Conservation (phyloP, 1,140 invertebrate species). For the Chironomus tepperi region DNA sequence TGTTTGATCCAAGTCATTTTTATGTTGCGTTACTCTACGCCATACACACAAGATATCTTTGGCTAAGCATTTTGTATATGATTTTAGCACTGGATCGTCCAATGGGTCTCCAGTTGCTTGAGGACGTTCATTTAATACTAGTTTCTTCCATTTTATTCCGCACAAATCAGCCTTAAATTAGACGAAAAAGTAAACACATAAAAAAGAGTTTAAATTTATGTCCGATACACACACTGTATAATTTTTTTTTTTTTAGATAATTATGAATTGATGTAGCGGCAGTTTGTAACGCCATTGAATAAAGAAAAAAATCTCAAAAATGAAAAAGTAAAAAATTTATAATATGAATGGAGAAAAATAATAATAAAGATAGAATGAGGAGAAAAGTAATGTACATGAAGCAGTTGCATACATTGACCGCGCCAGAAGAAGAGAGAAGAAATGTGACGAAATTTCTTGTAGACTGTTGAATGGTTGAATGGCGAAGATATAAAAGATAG, state of each 20-base stretch:
- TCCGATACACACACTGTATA: background rate
- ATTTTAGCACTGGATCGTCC: slow-evolving; percentile 86
- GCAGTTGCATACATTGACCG: no score
- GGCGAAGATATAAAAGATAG: background rate
- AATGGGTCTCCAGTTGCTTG: slow-evolving; percentile 57
- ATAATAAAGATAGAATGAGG: no score
- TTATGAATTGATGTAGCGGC: background rate
- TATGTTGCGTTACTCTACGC: slow-evolving; percentile 66
- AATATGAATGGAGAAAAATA: no score
- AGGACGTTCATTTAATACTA: slow-evolving; percentile 59
- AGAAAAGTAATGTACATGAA: no score
- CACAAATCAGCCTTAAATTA: slow-evolving; percentile 85
- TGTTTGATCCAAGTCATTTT: slow-evolving; percentile 37
- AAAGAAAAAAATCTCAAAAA: background rate
- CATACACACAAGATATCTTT: slow-evolving; percentile 94
- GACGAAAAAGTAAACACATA: slow-evolving; percentile 28
- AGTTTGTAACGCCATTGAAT: background rate
- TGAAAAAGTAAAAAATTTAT: no score
- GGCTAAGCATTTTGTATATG: slow-evolving; percentile 87
- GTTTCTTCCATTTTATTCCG: slow-evolving; percentile 98
- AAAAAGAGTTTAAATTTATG: background rate
- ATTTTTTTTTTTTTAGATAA: background rate
- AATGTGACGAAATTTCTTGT: background rate
- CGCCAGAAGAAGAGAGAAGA: background rate
- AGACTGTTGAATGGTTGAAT: background rate